Evolutionary conservation across 2,888 invertebrate genomes (phyloP).

Genomic region (Rotaria macrura): DNA sequence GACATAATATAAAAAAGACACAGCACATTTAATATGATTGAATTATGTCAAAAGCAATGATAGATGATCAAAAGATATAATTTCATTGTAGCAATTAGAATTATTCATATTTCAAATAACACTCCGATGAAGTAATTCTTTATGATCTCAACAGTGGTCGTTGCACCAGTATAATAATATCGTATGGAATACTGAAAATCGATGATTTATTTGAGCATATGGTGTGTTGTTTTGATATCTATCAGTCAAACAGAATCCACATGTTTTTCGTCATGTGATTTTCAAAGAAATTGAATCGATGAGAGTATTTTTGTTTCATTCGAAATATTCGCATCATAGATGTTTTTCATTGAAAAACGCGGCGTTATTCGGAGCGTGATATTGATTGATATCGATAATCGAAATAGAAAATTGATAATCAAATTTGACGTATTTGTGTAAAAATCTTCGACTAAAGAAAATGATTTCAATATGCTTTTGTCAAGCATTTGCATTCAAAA

Average conservation of each 20-base stretch:
- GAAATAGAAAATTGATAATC: too few species aligned
- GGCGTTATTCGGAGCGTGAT: too few species aligned
- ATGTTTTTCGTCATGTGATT: conserved; percentile 36
- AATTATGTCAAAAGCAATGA: neutral
- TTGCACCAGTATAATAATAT: too few species aligned
- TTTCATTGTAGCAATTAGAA: neutral
- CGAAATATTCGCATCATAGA: too few species aligned
- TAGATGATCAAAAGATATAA: conserved; percentile 35
- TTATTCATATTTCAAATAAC: neutral
- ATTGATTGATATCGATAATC: too few species aligned
- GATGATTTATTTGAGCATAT: conserved; percentile 37
- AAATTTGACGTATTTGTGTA: too few species aligned
- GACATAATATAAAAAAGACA: neutral
- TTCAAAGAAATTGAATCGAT: conserved; percentile 37
- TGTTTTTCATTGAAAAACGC: too few species aligned
- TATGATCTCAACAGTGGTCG: conserved; percentile 31
- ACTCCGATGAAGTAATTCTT: neutral
- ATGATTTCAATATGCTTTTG: conserved; percentile 33
- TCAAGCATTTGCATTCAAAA: conserved; percentile 36
- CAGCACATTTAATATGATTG: too few species aligned
- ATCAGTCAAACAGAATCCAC: conserved; percentile 36
- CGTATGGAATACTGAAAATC: conserved; percentile 37
- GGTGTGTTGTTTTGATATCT: conserved; percentile 31
- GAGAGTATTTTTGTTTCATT: too few species aligned
- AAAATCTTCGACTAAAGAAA: conserved; percentile 40